Base-by-base conservation (phyloP, 2,888 invertebrate species). In the Meteorus cinctellus region DNA sequence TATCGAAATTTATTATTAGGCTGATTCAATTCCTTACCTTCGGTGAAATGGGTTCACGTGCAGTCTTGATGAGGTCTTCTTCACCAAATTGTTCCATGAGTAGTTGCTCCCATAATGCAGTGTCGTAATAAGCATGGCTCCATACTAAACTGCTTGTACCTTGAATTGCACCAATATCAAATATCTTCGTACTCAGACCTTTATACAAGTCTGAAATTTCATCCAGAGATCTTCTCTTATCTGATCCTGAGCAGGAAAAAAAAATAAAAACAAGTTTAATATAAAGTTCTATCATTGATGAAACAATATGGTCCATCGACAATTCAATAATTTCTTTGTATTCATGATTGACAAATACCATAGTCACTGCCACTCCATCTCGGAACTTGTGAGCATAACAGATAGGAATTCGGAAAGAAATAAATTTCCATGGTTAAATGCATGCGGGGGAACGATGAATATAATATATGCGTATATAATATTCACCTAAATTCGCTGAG, bases 81-180 rank as follows among this genome's bases (percentile, higher is more conserved):
- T 94, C 93, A 0, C 93, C 93, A 41, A 95, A 90, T 81, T 93
- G 91, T 75, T 93, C 92, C 87, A 93, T 92, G 65, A 97, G 90
- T 85, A 96, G 91, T 77, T 92, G 91, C 88, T 97, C 96, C 96
- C 96, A 97, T 16, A 94, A 91, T 0, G 92, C 92, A 0, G 97
- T 96, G 87, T 97, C 96, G 89, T 98, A 97, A 90, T 96, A 97
- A 0, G 96, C 94, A 87, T 97, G 96, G 76, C 93, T 94, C 93
- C 94, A 95, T n/a, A 97, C 93, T 69, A 97, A 91, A 76, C 93
- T 93, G 48, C 95, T 93, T 0, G 95, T 94, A 16, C 96, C 96
- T 90, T 91, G 89, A 68, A 94, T 87, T 12, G 92, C 88, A 77
- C 92, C 93, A 82, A 94, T 93, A 8, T 91, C 93, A 85, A 95